Percentiles rank a stretch among this genome's conserved stretches.
phyloP scores from a whole-genome alignment of 2,113 vertebrate genomes.

The Malurus elegans region DNA sequence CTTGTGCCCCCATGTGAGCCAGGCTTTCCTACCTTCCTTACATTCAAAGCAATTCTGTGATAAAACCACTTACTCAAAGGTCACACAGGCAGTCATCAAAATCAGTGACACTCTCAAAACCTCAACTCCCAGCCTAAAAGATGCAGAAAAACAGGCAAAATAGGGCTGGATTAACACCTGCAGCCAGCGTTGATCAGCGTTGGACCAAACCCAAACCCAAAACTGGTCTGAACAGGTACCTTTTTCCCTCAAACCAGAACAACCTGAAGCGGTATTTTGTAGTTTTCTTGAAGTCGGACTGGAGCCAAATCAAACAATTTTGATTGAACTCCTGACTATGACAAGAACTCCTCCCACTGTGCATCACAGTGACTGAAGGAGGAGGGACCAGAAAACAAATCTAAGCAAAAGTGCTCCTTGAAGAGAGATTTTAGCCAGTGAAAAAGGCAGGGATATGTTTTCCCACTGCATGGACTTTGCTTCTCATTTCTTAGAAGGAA shows the following conservation, averaged over 20 bases:
- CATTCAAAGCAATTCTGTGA: background rate
- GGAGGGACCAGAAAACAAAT: background rate
- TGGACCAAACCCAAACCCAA: background rate
- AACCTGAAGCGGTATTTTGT: slow-evolving; percentile 34
- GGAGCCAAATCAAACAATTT: slow-evolving; percentile 27
- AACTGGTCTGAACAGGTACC: slow-evolving; percentile 24
- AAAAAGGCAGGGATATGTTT: background rate
- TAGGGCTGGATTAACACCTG: background rate
- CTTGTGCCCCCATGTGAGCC: rapidly evolving
- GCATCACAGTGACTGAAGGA: background rate
- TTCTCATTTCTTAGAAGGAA: background rate
- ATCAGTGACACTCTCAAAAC: background rate
- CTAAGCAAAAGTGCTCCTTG: background rate
- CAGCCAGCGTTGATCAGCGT: background rate
- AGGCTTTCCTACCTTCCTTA: background rate
- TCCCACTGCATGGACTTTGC: background rate
- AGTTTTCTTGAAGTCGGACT: slow-evolving; percentile 1
- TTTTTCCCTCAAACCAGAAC: slow-evolving; percentile 48
- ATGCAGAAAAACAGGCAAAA: background rate
- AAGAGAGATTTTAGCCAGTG: background rate
- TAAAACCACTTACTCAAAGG: background rate
- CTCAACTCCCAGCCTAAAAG: background rate
- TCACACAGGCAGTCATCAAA: background rate
- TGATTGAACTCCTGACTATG: background rate
- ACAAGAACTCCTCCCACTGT: background rate